Conservation (phyloP, 2,797 vertebrate genomes). For the Urocyon cinereoargenteus region DNA sequence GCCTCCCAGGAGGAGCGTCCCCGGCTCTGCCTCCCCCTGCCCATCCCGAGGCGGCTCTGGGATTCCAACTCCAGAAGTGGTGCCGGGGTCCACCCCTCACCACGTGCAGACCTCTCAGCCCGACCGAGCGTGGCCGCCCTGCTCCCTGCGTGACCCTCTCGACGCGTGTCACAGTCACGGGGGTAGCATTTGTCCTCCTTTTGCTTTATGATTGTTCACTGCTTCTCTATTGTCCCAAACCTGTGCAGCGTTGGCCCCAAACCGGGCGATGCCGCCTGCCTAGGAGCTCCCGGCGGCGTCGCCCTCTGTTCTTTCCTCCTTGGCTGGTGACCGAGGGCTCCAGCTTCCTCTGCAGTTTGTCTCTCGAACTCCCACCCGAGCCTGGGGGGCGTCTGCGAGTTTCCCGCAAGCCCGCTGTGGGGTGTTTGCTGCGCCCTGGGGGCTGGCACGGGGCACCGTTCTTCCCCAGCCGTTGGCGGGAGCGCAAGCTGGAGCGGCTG, state of each 20-base stretch:
- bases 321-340: not conserved
- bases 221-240: not conserved
- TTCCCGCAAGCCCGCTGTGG: fast-evolving
- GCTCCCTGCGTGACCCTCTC: not conserved
- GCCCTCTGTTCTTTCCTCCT: no score
- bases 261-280: no score
- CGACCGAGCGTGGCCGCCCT: fast-evolving
- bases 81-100: no score
- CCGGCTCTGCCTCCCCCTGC: not conserved
- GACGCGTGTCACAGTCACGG: fast-evolving
- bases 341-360: no score
- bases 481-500: fast-evolving
- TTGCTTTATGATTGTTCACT: not conserved
- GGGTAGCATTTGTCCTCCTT: fast-evolving
- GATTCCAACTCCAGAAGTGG: not conserved
- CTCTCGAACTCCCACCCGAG: fast-evolving
- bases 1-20: fast-evolving
- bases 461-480: not conserved
- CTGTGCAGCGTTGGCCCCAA: fast-evolving
- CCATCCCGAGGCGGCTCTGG: fast-evolving
- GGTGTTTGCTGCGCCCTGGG: no score
- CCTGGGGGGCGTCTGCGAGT: fast-evolving
- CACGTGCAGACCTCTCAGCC: fast-evolving
- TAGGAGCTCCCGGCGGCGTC: fast-evolving
- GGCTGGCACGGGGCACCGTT: no score